Base-by-base conservation (phyloP, 1,140 invertebrate genomes). In the Plodia interpunctella region DNA sequence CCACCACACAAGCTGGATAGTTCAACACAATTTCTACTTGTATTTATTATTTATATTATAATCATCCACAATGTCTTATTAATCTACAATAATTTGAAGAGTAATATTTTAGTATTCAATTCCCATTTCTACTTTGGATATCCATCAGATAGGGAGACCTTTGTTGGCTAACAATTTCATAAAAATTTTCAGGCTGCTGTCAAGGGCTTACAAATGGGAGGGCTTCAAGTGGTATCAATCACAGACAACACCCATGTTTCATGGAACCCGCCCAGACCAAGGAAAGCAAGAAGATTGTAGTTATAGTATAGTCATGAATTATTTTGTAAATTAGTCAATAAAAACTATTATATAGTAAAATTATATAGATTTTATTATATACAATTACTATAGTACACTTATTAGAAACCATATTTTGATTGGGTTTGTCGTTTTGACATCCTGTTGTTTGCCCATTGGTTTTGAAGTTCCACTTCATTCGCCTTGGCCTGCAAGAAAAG, bases 401-500 rank as follows among this genome's bases (percentile, higher is more conserved):
- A 32, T 67, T 77, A 96, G 91, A 97, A 97, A 53, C 96, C 96
- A 91, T 97, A 97, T 92, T 97, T 97, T 30, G 94, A 94, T 80
- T 96, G 95, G 25, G 97, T 97, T 83, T 97, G 95, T 78, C 94
- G 92, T 66, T 94, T 94, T 9, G 94, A 95, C 85, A 95, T 92
- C 78, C 94, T 93, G 78, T 97, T 98, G 66, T 94, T 92, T 2
- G 97, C 94, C 97, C 97, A 98, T 85, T 97, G 94, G 82, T 97
- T 98, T 83, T 98, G 96, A 11, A 99, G 85, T 81, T 98, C 97
- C 63, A 97, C 88, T 87, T 99, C 97, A 90, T 97, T 96, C 49
- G 96, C 96, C 88, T 98, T 98, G 18, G 97, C 97, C 92, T 97
- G 84, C 61, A 91, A 91, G 67, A 61, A 74, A 70, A 69, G n/a